Base-by-base conservation (phyloP, 2,113 vertebrate genomes). In the Eleginops maclovinus region DNA sequence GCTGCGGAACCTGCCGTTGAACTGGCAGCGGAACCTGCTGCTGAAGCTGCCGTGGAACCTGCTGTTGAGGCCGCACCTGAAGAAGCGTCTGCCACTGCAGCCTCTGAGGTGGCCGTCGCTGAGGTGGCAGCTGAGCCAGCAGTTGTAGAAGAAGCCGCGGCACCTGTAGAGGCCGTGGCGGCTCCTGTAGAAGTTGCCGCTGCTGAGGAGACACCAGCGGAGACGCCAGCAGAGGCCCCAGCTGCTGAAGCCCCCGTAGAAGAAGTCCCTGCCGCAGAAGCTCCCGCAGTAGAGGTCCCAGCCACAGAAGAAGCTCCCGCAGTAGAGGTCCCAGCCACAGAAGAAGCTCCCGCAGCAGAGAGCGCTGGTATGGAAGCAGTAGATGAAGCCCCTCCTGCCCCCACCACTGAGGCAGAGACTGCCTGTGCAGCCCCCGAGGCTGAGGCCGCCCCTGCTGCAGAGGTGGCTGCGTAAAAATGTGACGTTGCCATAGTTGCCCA, bases 291-390 rank as follows among this genome's bases (percentile, higher is more conserved):
- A 24, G 84, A 86, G 22, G 75, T 73, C 28, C 67, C 79, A 1
- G 56, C 67, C n/a, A n/a, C n/a, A 54, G 76, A 72, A 15, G 90
- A 86, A n/a, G n/a, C 40, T 10, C 43, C 43, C 44, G 73, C 74
- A 14, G 88, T 4, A 81, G 56, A 86, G 75, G 89, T 17, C 19
- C 4, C 75, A 26, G 49, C 19, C 3, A 22, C 72, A 3, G 65
- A 56, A 5, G 85, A 86, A 22, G 76, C 77, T 21, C 70, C 79
- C 0, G 56, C 59, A 41, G 77, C 73, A 19, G 90, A 87, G 54
- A 82, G 80, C 19, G 5, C 79, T 49, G 90, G 88, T 89, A 90
- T 51, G 81, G 70, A 82, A 54, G 43, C 83, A 66, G 77, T 86
- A 85, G 90, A 85, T 31, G 87, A 86, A 64, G 75, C 24, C 72